Base-by-base conservation (phyloP, 2,888 invertebrate species). In the Periphyllus acericola region DNA sequence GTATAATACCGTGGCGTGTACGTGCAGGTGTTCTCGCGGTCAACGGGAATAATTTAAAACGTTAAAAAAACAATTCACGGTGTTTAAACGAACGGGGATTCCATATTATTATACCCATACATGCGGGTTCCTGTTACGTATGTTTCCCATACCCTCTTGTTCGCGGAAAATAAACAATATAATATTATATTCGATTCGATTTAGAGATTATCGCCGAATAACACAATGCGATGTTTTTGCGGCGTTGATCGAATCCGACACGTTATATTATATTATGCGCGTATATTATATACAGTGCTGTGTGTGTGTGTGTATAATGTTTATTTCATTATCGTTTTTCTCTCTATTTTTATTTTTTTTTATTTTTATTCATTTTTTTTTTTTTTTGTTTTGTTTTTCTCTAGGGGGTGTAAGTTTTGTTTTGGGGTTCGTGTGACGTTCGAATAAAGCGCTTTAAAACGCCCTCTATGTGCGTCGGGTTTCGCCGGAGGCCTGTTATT, bases 241-340 rank as follows among this genome's bases (percentile, higher is more conserved):
- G 86, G 86, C 86, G 17, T 86, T 79, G 60, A 87, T 87, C 79
- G 78, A 79, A 79, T 80, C 86, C 55, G 86, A 80, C 86, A 80
- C 79, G 52, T 86, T 25, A 80, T 60, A 79, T 32, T 14, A 25
- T 74, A 83, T 83, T 71, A 21, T 36, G 36, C 9, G 11, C 36
- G 36, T 21, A 75, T 29, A 34, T 74, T 1, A 34, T 8, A 40
- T 36, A 75, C 17, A 75, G 11, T 21, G 40, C 75, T 60, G 36
- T n/a, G 17, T 5, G 21, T 46, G 36, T 40, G 46, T 75, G 36
- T 60, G 66, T 84, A 84, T 79, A 86, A 86, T 55, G 85, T 78
- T 85, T 85, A 85, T 85, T 85, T 78, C 85, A 85, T 85, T 85
- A 85, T 85, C 85, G 78, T 71, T 78, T 71, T 76, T 84, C 60